A percentile compares a stretch with the other conserved stretches of the same genome.
phyloP scores from a whole-genome alignment of 2,113 vertebrate species.

The Callocephalon fimbriatum region DNA sequence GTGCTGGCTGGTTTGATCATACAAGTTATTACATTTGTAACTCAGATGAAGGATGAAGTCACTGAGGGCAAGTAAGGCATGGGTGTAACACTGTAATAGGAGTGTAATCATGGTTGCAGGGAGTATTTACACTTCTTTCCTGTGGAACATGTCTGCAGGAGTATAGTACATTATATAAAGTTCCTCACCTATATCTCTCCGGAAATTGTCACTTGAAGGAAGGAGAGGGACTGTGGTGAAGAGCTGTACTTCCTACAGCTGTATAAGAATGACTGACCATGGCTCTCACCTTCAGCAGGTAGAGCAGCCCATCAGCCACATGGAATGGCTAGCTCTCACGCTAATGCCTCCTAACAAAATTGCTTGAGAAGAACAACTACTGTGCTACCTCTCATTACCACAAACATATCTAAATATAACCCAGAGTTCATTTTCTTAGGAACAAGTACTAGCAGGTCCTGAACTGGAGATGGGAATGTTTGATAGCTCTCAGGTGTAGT shows the following conservation, averaged over 20 bases:
- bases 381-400: neutral
- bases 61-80: slow-evolving; percentile 20
- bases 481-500: neutral
- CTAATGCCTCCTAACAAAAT: neutral
- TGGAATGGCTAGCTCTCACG: neutral
- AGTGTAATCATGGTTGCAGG: neutral
- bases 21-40: slow-evolving; percentile 15
- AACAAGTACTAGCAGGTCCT: slow-evolving; percentile 21
- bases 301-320: neutral
- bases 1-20: slow-evolving; percentile 55
- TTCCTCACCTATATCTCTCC: neutral
- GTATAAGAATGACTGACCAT: neutral
- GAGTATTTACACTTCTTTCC: neutral
- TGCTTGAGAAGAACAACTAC: neutral
- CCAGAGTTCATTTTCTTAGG: neutral
- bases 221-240: neutral
- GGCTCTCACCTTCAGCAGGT: neutral
- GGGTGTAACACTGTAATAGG: slow-evolving; percentile 11
- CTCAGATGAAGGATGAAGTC: slow-evolving; percentile 32
- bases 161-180: neutral
- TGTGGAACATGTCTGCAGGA: neutral
- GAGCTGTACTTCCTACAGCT: neutral
- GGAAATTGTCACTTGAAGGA: neutral
- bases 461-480: neutral
- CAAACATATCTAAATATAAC: slow-evolving; percentile 35